A percentile compares a stretch with the other conserved stretches of the same genome.
Conservation (phyloP, 92 coral and sea anemone species). For the Muricea muricata region DNA sequence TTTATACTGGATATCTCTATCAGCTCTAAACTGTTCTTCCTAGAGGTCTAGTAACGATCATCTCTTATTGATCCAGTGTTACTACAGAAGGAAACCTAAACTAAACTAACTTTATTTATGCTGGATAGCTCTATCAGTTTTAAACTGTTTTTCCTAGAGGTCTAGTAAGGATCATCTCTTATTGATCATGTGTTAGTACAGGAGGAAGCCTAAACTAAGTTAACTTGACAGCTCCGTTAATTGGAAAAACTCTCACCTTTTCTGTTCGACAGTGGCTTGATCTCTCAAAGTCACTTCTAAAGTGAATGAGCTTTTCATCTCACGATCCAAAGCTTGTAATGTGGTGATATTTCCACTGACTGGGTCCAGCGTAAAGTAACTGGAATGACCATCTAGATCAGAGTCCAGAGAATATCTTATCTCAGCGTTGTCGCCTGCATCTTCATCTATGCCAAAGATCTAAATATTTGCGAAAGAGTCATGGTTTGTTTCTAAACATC, state of each 20-base stretch:
- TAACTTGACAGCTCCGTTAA: background rate
- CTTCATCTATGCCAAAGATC: constrained; percentile 82
- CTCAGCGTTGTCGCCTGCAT: constrained; percentile 74
- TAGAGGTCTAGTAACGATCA: no score
- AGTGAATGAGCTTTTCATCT: constrained; percentile 67
- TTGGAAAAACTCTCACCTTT: constrained; percentile 59
- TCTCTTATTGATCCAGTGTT: no score
- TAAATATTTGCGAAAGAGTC: constrained; percentile 13
- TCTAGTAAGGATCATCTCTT: background rate
- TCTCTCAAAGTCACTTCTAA: constrained; percentile 82
- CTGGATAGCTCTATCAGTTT: no score
- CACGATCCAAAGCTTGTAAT: constrained; percentile 82
- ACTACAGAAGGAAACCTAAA: no score
- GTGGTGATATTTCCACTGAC: constrained; percentile 78
- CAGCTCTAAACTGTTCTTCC: no score
- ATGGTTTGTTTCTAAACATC: background rate
- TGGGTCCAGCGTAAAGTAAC: constrained; percentile 74
- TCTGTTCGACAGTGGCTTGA: constrained; percentile 84
- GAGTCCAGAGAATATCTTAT: constrained; percentile 79
- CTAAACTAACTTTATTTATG: no score
- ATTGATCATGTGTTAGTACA: no score
- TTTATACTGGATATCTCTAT: no score
- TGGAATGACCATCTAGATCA: constrained; percentile 72
- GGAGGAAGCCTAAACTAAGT: no score
- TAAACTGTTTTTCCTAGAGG: no score